Evolutionary conservation across 2,113 vertebrate genomes (phyloP).

Genomic region (Strigops habroptila): DNA sequence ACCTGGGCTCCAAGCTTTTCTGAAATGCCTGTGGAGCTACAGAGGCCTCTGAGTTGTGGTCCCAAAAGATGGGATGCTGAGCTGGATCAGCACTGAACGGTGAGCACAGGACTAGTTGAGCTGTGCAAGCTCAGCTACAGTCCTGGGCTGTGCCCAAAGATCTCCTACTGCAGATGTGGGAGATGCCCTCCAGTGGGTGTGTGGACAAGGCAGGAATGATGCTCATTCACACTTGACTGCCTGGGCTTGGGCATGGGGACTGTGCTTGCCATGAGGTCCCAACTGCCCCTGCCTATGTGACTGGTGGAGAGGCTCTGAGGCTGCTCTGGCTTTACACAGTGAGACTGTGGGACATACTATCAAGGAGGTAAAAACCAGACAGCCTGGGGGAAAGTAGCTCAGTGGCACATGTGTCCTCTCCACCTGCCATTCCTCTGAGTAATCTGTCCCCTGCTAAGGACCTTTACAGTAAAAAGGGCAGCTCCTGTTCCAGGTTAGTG

Average conservation of each 20-base stretch:
- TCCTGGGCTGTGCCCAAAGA: background rate
- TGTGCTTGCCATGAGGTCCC: background rate
- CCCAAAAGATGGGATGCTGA: background rate
- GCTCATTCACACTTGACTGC: background rate
- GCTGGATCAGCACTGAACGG: background rate
- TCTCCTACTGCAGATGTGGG: background rate
- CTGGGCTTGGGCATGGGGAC: background rate
- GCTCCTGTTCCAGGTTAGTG: background rate
- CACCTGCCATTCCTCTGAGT: background rate
- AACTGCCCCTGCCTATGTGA: background rate
- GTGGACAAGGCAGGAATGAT: background rate
- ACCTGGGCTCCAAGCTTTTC: background rate
- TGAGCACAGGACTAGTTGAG: background rate
- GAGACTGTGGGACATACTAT: background rate
- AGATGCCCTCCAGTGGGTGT: rapidly evolving
- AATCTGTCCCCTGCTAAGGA: background rate
- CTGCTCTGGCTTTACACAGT: background rate
- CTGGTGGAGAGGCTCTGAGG: background rate
- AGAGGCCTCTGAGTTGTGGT: background rate
- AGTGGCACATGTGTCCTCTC: rapidly evolving
- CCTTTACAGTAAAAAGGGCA: background rate
- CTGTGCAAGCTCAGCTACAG: background rate
- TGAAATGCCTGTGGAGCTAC: background rate
- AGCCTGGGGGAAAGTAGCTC: background rate
- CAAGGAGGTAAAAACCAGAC: background rate